Evolutionary conservation across 2,113 vertebrate species (phyloP), one percentile per base, ranked within the genome.

Genomic region (Oceanodroma tethys): DNA sequence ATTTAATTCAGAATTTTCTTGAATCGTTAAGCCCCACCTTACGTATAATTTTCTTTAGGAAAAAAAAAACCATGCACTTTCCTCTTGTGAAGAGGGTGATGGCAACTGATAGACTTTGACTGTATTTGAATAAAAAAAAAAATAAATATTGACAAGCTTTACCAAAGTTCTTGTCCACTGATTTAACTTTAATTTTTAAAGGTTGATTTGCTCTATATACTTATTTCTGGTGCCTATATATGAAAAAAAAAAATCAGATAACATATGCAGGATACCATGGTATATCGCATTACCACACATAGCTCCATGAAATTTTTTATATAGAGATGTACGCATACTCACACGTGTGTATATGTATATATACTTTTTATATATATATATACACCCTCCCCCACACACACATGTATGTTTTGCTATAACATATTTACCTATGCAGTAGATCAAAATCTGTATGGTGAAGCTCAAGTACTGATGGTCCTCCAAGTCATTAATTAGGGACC

Each of bases 151-250:
- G 97, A 91, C 87, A 81, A 94, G 97, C 97, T 98, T 98, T 98
- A 97, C 88, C 94, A 96, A 98, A 98, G 96, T 98, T 97, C 85
- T 98, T 97, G 97, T 95, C 97, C 86, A 50, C 93, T 97, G 71
- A 94, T 96, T 96, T 94, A 95, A 95, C 76, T 94, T 62, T 91
- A 83, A 70, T 94, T 95, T 96, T 92, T 70, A 65, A 95, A 92
- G 90, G 88, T 94, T 97, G 32, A 68, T 95, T 79, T 93, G 58
- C 71, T 84, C 56, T 91, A 90, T 95, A 59, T 90, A 91, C 72
- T 88, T 93, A 45, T 86, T 92, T 93, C 96, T 95, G 95, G 93
- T 88, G 66, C 95, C 95, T 90, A 67, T 87, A 19, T 88, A 84
- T 88, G 82, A 11, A 38, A 75, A 62, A 53, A 42, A 53, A 55